A percentile compares a stretch with the other conserved stretches of the same genome.
Evolutionary conservation across 2,888 invertebrate species (phyloP).

Genomic region (Nomada lathburiana): DNA sequence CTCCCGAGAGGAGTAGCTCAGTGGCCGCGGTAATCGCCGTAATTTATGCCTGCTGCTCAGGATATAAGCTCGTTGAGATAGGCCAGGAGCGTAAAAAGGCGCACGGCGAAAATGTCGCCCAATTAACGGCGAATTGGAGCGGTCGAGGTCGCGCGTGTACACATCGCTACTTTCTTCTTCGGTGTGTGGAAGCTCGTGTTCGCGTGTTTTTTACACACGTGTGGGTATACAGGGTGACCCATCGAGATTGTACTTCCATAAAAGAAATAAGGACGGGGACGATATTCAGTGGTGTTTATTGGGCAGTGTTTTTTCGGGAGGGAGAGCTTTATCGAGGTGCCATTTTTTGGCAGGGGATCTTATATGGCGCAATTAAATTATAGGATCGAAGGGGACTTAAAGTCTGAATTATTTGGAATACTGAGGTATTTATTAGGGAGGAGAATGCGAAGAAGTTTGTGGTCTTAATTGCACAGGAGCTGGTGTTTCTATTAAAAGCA

Average conservation of each 20-base stretch:
- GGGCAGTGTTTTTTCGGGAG: background rate
- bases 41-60: slow-evolving; percentile 78
- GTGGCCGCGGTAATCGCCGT: slow-evolving; percentile 78
- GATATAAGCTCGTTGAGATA: slow-evolving; percentile 77
- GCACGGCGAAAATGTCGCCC: slow-evolving; percentile 81
- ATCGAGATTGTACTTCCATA: slow-evolving; percentile 17
- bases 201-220: slow-evolving; percentile 35
- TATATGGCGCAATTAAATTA: background rate
- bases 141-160: slow-evolving; percentile 74
- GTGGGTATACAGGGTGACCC: slow-evolving; percentile 50
- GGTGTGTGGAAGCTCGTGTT: slow-evolving; percentile 31
- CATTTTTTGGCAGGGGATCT: background rate
- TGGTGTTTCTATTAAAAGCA: no score
- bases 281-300: background rate
- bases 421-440: no score
- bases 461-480: no score
- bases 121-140: slow-evolving; percentile 81
- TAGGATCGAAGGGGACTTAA: no score
- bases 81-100: slow-evolving; percentile 72
- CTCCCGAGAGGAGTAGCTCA: slow-evolving; percentile 57
- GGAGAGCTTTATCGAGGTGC: background rate
- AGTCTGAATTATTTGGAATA: no score
- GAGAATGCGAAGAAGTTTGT: no score
- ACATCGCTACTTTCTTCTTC: slow-evolving; percentile 7
- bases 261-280: background rate